phyloP scores from a whole-genome alignment of 35 echinoderm and acorn worm genomes.

The Heliocidaris erythrogramma region DNA sequence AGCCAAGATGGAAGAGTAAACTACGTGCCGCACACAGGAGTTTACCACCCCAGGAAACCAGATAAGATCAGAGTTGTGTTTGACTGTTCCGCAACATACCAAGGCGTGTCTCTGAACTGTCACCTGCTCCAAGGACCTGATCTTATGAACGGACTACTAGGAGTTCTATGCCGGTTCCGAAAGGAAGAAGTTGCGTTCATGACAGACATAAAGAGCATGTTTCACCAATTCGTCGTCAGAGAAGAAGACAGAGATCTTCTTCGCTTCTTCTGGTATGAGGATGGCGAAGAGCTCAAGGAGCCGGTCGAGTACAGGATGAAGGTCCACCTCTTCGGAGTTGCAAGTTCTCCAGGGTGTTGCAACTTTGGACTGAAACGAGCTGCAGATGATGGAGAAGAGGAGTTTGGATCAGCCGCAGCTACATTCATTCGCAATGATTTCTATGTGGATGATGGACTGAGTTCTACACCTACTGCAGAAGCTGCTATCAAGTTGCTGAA shows the following conservation, averaged over 20 bases:
- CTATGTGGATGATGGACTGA: slow-evolving; percentile 79
- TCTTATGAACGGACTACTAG: slow-evolving; percentile 60
- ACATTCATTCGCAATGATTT: slow-evolving; percentile 40
- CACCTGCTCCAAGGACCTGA: slow-evolving; percentile 6
- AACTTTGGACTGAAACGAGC: slow-evolving; percentile 54
- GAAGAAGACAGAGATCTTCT: too few relatives aligned
- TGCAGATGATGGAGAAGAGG: slow-evolving; percentile 57
- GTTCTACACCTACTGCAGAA: slow-evolving; percentile 30
- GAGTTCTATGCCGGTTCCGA: slow-evolving; percentile 57
- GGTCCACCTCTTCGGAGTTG: too few relatives aligned
- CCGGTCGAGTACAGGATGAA: too few relatives aligned
- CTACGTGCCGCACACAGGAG: slow-evolving; percentile 60
- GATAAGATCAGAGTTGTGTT: slow-evolving; percentile 65
- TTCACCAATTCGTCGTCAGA: too few relatives aligned
- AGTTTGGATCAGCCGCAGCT: background rate
- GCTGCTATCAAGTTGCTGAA: slow-evolving; percentile 45
- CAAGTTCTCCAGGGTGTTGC: slow-evolving; percentile 70
- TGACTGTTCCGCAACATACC: slow-evolving; percentile 54
- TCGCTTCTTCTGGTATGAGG: too few relatives aligned
- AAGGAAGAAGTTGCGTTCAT: slow-evolving; percentile 45
- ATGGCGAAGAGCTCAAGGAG: too few relatives aligned
- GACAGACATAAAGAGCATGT: too few relatives aligned
- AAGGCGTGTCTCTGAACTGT: slow-evolving; percentile 27
- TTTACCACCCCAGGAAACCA: slow-evolving; percentile 62
- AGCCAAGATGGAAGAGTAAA: slow-evolving; percentile 46